Base-by-base conservation (phyloP, 2,797 vertebrate species). In the Oophaga sylvatica region DNA sequence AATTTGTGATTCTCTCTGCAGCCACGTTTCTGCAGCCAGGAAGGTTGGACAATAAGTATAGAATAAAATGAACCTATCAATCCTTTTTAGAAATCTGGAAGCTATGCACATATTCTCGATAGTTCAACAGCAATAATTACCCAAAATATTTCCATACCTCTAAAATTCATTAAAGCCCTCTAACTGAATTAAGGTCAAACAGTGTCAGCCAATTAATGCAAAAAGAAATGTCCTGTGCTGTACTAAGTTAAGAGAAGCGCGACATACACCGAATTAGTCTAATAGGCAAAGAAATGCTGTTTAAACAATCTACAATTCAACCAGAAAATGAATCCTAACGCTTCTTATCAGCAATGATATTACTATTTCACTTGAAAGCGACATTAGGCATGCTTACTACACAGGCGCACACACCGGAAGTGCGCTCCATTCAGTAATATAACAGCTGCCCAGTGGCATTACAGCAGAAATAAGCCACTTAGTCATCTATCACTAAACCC, bases 201-300 rank as follows among this genome's bases (percentile, higher is more conserved):
- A 91, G 86, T 93, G 90, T 92, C 92, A 93, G 92, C 90, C 93
- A 94, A 94, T 94, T 94, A 95, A 83, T 91, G 90, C 84, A 90
- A 80, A 87, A 90, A 91, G 41, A 91, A 84, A 93, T 93, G 86
- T 90, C 86, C 83, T 93, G 86, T 84, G 90, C 92, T 83, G 91
- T 92, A 91, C 91, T 92, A 90, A 90, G 91, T 90, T 89, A 91
- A 90, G 93, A 89, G 88, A 94, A 91, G 75, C 75, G 91, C 0
- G 1, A 81, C 85, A 92, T 84, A 92, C n/a, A 93, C 26, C 91
- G 88, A 93, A 94, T 93, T 94, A 93, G 92, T 93, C 93, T 94
- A 94, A 94, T 92, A 93, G 88, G 91, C 88, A 91, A 91, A 82
- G 76, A 90, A 93, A 91, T 89, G 90, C 81, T 93, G 83, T 91